Conservation (phyloP, 2,797 vertebrate species). For the Danio jaintianensis region DNA sequence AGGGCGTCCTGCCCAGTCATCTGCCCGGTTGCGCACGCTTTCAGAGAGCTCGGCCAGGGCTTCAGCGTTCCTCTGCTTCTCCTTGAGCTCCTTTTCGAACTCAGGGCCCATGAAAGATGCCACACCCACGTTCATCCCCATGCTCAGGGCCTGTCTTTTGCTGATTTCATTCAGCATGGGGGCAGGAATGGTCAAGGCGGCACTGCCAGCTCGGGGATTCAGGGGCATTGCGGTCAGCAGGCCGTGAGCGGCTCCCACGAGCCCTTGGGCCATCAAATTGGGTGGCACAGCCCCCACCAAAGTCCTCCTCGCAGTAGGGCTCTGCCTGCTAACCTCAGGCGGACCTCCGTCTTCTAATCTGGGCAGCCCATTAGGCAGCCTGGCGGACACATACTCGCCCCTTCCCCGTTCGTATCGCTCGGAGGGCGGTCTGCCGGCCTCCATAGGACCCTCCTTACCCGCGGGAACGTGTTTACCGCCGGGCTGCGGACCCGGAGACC, state of each 20-base stretch:
- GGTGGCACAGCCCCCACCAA: conserved; percentile 83
- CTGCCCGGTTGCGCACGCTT: conserved; percentile 82
- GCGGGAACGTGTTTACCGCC: conserved; percentile 78
- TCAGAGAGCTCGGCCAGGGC: conserved; percentile 83
- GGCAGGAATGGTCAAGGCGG: conserved; percentile 78
- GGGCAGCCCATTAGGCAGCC: conserved; percentile 86
- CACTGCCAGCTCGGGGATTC: conserved; percentile 73
- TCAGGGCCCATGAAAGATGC: conserved; percentile 80
- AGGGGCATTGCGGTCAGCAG: conserved; percentile 83
- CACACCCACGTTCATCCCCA: conserved; percentile 75
- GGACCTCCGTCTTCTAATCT: conserved; percentile 79
- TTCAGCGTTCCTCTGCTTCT: conserved; percentile 82
- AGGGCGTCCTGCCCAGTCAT: conserved; percentile 86
- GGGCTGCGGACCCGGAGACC: conserved; percentile 84
- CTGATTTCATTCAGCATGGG: conserved; percentile 83
- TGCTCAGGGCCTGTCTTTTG: conserved; percentile 71
- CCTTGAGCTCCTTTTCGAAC: conserved; percentile 84
- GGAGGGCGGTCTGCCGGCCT: conserved; percentile 73
- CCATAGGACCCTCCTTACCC: conserved; percentile 65
- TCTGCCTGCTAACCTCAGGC: conserved; percentile 80
- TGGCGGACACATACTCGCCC: conserved; percentile 77
- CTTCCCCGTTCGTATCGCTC: conserved; percentile 74
- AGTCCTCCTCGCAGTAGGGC: conserved; percentile 80
- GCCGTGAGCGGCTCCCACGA: conserved; percentile 77
- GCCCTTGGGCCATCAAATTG: conserved; percentile 79